phyloP scores from a whole-genome alignment of 2,888 invertebrate species.

The Ormyrus rosae region DNA sequence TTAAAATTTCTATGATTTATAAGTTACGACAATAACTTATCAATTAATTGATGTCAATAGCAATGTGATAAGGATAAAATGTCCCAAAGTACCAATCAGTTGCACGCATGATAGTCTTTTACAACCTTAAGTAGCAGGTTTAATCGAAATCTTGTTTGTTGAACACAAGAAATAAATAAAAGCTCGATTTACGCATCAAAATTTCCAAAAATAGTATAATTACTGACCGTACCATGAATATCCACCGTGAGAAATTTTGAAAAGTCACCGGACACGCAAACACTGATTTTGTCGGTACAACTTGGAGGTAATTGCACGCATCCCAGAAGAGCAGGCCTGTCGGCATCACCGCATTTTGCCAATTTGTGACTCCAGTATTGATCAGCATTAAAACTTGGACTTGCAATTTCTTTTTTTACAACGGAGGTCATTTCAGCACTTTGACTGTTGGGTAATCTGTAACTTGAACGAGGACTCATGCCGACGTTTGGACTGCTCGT shows the following conservation, averaged over 20 bases:
- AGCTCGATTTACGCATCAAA: conserved; percentile 17
- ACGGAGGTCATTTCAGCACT: conserved; percentile 48
- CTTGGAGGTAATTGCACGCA: conserved; percentile 68
- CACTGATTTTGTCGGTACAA: conserved; percentile 67
- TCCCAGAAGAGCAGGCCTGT: conserved; percentile 65
- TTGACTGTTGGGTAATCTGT: conserved; percentile 51
- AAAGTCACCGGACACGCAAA: conserved; percentile 71
- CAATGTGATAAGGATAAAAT: no score
- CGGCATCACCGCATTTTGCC: conserved; percentile 59
- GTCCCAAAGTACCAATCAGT: no score
- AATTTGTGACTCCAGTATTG: conserved; percentile 67
- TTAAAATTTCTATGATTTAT: neutral
- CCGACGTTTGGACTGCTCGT: conserved; percentile 59
- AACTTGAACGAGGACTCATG: conserved; percentile 58
- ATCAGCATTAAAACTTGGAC: conserved; percentile 11
- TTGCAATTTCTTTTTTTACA: neutral
- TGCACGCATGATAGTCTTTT: neutral
- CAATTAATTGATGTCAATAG: neutral
- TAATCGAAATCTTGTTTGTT: no score
- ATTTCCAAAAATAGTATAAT: conserved; percentile 63
- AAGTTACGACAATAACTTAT: conserved; percentile 23
- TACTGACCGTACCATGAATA: conserved; percentile 69
- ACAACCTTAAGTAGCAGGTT: neutral
- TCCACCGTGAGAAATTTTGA: conserved; percentile 71
- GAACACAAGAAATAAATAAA: conserved; percentile 1